Evolutionary conservation across 1,140 invertebrate genomes (phyloP).

Genomic region (Brachionus koreanus): DNA sequence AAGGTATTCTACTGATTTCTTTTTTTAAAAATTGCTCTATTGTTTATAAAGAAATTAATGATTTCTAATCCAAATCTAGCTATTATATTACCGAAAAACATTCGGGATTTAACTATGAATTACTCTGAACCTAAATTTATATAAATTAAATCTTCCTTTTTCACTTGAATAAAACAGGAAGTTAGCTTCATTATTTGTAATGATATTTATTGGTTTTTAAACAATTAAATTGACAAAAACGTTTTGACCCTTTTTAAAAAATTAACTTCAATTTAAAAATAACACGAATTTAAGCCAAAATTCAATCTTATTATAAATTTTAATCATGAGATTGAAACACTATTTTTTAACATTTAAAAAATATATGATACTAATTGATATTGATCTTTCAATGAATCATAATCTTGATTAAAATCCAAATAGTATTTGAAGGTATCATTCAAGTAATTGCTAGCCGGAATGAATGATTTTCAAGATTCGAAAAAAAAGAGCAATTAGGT

Average conservation of each 20-base stretch:
- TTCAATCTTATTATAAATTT: not conserved
- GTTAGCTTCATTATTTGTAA: not conserved
- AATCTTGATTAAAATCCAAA: not conserved
- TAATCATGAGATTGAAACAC: not conserved
- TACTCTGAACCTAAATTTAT: no score
- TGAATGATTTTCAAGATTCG: not conserved
- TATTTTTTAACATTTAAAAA: not conserved
- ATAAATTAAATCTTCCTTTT: not conserved
- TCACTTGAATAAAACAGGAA: not conserved
- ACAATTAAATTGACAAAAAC: not conserved
- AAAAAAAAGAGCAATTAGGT: not conserved
- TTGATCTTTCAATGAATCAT: not conserved
- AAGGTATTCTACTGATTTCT: no score
- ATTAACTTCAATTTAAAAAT: no score
- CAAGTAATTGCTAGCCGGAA: not conserved
- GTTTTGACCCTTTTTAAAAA: not conserved
- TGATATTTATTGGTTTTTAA: not conserved
- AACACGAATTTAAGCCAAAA: not conserved
- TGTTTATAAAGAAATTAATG: no score
- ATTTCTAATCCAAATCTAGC: no score
- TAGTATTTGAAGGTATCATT: not conserved
- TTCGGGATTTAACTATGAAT: no score
- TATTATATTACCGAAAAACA: no score
- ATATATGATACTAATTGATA: not conserved
- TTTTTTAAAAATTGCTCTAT: no score